Evolutionary conservation across 2,888 invertebrate species (phyloP).

Genomic region (Stramonita haemastoma): DNA sequence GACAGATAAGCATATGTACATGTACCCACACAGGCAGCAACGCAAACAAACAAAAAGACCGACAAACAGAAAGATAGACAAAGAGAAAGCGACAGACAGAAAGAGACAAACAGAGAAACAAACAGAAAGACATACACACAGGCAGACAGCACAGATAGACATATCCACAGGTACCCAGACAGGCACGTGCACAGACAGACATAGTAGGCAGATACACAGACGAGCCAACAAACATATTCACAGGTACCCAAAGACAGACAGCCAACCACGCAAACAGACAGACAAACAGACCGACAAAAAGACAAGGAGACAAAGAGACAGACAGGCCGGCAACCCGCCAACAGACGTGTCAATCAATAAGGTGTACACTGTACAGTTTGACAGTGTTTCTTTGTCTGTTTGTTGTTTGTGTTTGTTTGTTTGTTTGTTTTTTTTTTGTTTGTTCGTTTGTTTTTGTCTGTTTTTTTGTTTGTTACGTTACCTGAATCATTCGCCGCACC

Average conservation of each 20-base stretch:
- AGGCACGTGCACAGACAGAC: neutral
- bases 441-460: no score
- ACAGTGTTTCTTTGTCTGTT: neutral
- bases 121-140: neutral
- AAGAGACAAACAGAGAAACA: neutral
- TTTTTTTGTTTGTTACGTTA: neutral
- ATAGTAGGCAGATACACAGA: neutral
- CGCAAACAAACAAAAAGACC: neutral
- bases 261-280: neutral
- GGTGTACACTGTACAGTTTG: neutral
- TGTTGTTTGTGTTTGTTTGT: no score
- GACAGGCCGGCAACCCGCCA: neutral
- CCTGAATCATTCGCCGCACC: slow-evolving; percentile 44
- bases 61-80: neutral
- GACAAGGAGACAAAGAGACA: neutral
- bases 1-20: neutral
- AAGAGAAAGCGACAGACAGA: neutral
- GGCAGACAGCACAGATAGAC: neutral
- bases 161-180: neutral
- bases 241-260: neutral
- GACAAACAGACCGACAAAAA: neutral
- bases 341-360: neutral
- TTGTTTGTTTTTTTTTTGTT: no score
- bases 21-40: neutral
- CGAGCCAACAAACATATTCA: neutral